Conservation (phyloP, 2,797 vertebrate genomes). For the Gymnoscopelus microlampas region DNA sequence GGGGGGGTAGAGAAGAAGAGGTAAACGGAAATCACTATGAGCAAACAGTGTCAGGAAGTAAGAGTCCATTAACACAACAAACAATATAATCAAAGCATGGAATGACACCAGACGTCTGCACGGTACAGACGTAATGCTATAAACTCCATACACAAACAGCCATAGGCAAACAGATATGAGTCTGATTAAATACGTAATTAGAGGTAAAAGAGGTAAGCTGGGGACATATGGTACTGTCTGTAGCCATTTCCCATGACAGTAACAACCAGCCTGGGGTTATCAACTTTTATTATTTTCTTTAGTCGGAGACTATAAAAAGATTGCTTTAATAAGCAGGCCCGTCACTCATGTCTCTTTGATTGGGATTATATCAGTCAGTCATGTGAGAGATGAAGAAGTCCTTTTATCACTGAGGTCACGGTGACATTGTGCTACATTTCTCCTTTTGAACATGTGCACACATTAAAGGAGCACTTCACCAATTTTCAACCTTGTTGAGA, state of each 20-base stretch:
- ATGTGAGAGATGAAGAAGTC: constrained; percentile 4
- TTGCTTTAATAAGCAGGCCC: not conserved
- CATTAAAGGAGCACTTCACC: not conserved
- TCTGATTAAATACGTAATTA: not conserved
- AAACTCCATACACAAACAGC: not conserved
- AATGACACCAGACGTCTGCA: not conserved
- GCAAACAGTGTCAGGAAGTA: not conserved
- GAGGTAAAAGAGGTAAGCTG: not conserved
- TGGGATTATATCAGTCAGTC: not conserved
- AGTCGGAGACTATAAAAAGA: constrained; percentile 5
- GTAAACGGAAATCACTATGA: not conserved
- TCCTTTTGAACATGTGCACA: not conserved
- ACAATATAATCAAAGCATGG: not conserved
- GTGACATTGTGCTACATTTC: not conserved
- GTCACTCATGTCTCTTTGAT: not conserved
- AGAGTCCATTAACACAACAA: not conserved
- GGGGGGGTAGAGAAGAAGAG: not conserved
- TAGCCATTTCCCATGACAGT: not conserved
- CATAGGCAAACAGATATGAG: not conserved
- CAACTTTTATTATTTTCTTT: too few relatives aligned
- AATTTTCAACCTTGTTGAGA: too few relatives aligned
- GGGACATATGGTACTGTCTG: not conserved
- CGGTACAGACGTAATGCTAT: not conserved
- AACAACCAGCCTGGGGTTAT: not conserved
- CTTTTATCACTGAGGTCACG: constrained; percentile 15